These are phyloP conservation scores for Tethea ocularis DNA, from an alignment of 2,888 invertebrate genomes.

Conservation along the genomic window DNA sequence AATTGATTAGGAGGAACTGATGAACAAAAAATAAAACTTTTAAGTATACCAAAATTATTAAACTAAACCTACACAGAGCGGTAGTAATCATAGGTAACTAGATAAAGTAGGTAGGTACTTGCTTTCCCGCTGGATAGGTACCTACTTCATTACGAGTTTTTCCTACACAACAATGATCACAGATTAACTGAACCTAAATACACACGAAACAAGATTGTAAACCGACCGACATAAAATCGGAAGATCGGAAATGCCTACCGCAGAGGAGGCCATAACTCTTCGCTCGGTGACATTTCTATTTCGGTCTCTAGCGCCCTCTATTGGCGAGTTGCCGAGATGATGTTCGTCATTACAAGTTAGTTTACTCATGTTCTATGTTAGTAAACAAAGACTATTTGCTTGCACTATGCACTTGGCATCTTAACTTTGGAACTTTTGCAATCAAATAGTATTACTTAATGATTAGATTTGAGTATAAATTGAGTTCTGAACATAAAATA, in stretches of 20 bases:
- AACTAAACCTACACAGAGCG: too few species aligned
- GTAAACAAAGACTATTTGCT: conserved; percentile 73
- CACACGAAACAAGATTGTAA: conserved; percentile 15
- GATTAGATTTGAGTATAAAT: too few species aligned
- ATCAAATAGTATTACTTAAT: too few species aligned
- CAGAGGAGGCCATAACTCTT: conserved; percentile 56
- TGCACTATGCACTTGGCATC: conserved; percentile 9
- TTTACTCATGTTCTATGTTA: conserved; percentile 79
- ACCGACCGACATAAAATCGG: conserved; percentile 38
- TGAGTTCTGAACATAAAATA: too few species aligned
- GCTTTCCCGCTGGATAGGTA: conserved; percentile 5
- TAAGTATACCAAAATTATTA: too few species aligned
- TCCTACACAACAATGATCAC: neutral
- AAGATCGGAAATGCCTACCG: conserved; percentile 78
- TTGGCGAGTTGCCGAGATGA: conserved; percentile 78
- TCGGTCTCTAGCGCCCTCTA: conserved; percentile 74
- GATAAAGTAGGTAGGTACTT: too few species aligned
- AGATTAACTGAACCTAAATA: neutral
- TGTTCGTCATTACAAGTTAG: conserved; percentile 42
- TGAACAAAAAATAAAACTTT: too few species aligned
- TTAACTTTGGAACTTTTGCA: conserved; percentile 25
- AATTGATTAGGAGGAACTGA: too few species aligned
- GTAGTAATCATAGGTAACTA: too few species aligned
- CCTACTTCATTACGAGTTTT: neutral
- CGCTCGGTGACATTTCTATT: conserved; percentile 72